Evolutionary conservation across 2,113 vertebrate species (phyloP), one percentile per base, ranked within the genome.

Genomic region (Athene noctua): DNA sequence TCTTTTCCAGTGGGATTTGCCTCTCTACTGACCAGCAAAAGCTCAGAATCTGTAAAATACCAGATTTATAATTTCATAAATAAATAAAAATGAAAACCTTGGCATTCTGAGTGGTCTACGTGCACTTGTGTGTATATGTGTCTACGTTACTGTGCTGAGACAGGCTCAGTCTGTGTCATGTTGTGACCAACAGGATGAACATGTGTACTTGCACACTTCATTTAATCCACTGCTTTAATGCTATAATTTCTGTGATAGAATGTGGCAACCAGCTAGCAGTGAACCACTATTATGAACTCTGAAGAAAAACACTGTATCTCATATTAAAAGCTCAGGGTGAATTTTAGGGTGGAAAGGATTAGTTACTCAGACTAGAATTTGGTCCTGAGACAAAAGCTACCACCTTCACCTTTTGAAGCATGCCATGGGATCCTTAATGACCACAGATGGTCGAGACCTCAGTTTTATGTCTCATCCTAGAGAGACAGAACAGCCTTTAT

Each of bases 351-450:
- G 25, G 84, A 94, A 94, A 38, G 61, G 44, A 71, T 92, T 79
- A 94, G 77, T 90, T 83, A 46, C 83, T 73, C 51, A 46, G 57
- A 66, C 30, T 62, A 77, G 57, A 96, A 91, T 90, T 73, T 67
- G 73, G 68, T 85, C 52, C 86, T 80, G 65, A 73, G 52, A 63
- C 30, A 1, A 40, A 90, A 97, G 77, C 78, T 95, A 78, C 87
- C 91, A 86, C 71, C 84, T 70, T 81, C 75, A 93, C 82, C 75
- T 92, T 96, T 78, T 74, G 88, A 94, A 94, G 65, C 52, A 78
- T 73, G 91, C 66, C 90, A 87, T 96, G 97, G 97, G 97, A 96
- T 96, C 96, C 92, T 98, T 98, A 97, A 98, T 92, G 96, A 94
- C 93, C 94, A 94, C 65, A 96, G 94, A 85, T 68, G 96, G 90